Percentiles rank a stretch among this genome's conserved stretches.
Conservation (phyloP, 2,113 vertebrate genomes). For the Pterocles burchelli region DNA sequence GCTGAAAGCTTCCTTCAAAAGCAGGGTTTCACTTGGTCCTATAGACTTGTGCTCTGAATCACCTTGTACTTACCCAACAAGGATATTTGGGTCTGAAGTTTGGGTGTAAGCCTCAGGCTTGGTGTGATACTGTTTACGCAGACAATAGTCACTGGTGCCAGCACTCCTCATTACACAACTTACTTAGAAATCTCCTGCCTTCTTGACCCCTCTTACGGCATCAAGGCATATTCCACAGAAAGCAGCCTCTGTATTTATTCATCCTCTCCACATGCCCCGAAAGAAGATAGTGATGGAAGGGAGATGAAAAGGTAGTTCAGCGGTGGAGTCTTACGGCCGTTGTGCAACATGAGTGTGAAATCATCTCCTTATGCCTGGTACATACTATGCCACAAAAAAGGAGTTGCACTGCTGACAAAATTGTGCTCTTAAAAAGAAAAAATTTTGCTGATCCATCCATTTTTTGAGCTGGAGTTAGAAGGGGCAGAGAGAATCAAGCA, state of each 20-base stretch:
- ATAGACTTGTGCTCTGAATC: not conserved
- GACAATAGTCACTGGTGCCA: not conserved
- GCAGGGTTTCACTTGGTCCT: not conserved
- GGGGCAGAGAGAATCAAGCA: not conserved
- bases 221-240: not conserved
- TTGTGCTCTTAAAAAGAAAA: not conserved
- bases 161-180: not conserved
- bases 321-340: not conserved
- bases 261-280: not conserved
- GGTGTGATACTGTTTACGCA: not conserved
- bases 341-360: not conserved
- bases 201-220: not conserved
- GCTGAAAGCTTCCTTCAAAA: not conserved
- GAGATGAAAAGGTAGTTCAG: not conserved
- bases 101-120: not conserved
- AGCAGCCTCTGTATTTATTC: not conserved
- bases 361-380: not conserved
- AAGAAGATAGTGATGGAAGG: not conserved
- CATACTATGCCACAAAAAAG: not conserved
- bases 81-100: not conserved
- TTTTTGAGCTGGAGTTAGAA: not conserved
- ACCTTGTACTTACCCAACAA: not conserved
- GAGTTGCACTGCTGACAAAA: not conserved
- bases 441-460: not conserved
- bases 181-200: not conserved